A percentile compares a stretch with the other conserved stretches of the same genome.
Evolutionary conservation across 1,140 invertebrate species (phyloP).

Genomic region (Episyrphus balteatus): DNA sequence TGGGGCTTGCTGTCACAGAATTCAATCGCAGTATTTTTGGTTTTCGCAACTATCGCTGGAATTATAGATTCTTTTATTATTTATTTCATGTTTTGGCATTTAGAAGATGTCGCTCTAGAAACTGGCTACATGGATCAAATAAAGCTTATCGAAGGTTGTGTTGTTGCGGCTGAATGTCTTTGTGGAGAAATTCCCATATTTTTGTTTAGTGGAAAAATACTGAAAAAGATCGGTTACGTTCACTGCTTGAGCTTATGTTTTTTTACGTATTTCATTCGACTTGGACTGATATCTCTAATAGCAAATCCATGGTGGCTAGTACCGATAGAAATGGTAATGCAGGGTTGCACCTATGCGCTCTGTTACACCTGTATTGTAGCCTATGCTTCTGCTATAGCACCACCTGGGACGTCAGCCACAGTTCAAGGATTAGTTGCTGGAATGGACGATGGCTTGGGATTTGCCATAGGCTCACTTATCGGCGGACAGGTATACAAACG

Average conservation of each 20-base stretch:
- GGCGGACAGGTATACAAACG: constrained; percentile 48
- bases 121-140: constrained; percentile 50
- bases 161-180: constrained; percentile 60
- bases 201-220: constrained; percentile 55
- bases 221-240: constrained; percentile 57
- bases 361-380: constrained; percentile 67
- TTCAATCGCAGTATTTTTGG: constrained; percentile 51
- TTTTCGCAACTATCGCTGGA: constrained; percentile 58
- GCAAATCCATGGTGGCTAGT: constrained; percentile 63
- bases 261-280: constrained; percentile 52
- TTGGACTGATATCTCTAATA: constrained; percentile 56
- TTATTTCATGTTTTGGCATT: constrained; percentile 67
- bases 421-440: constrained; percentile 72
- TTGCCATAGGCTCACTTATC: constrained; percentile 48
- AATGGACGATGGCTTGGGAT: constrained; percentile 68
- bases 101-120: constrained; percentile 56
- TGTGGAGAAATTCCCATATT: constrained; percentile 66
- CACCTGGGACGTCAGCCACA: constrained; percentile 66
- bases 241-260: constrained; percentile 61
- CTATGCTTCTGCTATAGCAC: constrained; percentile 61
- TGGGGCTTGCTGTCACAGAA: constrained; percentile 46
- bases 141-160: constrained; percentile 63
- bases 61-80: constrained; percentile 66
- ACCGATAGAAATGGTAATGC: constrained; percentile 57
- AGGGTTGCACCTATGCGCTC: constrained; percentile 67